Percentiles rank a stretch among this genome's conserved stretches.
phyloP scores from a whole-genome alignment of 2,888 invertebrate species.

The Sphecodes monilicornis region DNA sequence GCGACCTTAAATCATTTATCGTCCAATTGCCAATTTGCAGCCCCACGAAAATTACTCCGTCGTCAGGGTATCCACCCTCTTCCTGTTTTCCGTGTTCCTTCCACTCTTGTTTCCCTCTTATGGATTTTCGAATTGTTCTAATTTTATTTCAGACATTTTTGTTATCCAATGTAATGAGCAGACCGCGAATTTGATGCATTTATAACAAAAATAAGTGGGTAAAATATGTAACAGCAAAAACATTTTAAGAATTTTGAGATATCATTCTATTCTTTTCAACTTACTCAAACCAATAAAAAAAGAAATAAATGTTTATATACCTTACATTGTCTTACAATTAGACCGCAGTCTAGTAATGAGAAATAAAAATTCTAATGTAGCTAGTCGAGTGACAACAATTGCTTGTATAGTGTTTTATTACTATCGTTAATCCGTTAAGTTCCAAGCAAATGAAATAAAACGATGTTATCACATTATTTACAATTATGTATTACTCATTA shows the following conservation, averaged over 20 bases:
- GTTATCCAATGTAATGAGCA: neutral
- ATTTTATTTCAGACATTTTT: neutral
- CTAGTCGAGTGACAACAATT: no score
- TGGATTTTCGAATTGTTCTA: slow-evolving; percentile 11
- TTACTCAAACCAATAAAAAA: neutral
- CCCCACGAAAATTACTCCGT: slow-evolving; percentile 76
- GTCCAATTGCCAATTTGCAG: slow-evolving; percentile 80
- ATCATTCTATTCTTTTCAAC: neutral
- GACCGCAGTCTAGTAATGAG: no score
- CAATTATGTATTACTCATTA: no score
- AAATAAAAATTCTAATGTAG: no score
- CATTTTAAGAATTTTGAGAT: neutral
- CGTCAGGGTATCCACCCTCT: slow-evolving; percentile 55
- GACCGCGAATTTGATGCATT: neutral
- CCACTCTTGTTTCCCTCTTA: slow-evolving; percentile 24
- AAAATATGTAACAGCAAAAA: neutral
- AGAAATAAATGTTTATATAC: no score
- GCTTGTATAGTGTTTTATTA: no score
- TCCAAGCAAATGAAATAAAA: no score
- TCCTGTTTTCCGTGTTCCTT: slow-evolving; percentile 34
- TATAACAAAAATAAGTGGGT: neutral
- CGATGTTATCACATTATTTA: no score
- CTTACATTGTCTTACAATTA: no score
- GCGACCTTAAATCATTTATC: slow-evolving; percentile 76
- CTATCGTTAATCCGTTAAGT: no score